A percentile compares a stretch with the other conserved stretches of the same genome.
Conservation (phyloP, 2,888 invertebrate genomes). For the Gasteruption jaculator region DNA sequence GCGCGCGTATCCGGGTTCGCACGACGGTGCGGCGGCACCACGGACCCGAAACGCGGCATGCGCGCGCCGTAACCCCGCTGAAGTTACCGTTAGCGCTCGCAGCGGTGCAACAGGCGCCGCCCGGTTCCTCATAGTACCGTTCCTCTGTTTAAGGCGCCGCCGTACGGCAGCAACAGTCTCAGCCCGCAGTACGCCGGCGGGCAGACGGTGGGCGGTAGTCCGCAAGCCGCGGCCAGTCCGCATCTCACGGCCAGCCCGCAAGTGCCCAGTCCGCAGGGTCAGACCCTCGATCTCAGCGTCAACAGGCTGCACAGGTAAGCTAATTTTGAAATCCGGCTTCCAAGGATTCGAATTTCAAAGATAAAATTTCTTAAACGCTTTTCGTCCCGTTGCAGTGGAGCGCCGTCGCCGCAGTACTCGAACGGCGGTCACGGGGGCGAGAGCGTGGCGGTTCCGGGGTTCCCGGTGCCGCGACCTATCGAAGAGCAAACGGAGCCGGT, state of each 20-base stretch:
- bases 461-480: slow-evolving; percentile 57
- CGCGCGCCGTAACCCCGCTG: no score
- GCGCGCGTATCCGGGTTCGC: no score
- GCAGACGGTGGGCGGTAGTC: slow-evolving; percentile 71
- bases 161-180: slow-evolving; percentile 61
- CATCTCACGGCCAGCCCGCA: slow-evolving; percentile 81
- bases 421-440: slow-evolving; percentile 53
- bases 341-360: background rate
- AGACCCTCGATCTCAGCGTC: slow-evolving; percentile 85
- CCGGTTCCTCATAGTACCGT: no score
- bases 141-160: slow-evolving; percentile 65
- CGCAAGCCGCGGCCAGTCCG: slow-evolving; percentile 82
- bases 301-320: slow-evolving; percentile 79
- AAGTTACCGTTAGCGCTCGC: no score
- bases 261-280: slow-evolving; percentile 88
- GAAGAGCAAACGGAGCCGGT: slow-evolving; percentile 69
- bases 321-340: slow-evolving; percentile 1
- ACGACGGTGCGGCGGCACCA: no score
- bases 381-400: slow-evolving; percentile 47
- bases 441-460: slow-evolving; percentile 54
- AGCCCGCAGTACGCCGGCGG: slow-evolving; percentile 68
- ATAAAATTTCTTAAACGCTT: slow-evolving; percentile 9
- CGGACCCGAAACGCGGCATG: no score
- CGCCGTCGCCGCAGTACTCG: slow-evolving; percentile 61
- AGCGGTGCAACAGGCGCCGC: no score